Evolutionary conservation across 2,888 invertebrate genomes (phyloP), one percentile per base, ranked within the genome.

Genomic region (Synergus umbraculus): DNA sequence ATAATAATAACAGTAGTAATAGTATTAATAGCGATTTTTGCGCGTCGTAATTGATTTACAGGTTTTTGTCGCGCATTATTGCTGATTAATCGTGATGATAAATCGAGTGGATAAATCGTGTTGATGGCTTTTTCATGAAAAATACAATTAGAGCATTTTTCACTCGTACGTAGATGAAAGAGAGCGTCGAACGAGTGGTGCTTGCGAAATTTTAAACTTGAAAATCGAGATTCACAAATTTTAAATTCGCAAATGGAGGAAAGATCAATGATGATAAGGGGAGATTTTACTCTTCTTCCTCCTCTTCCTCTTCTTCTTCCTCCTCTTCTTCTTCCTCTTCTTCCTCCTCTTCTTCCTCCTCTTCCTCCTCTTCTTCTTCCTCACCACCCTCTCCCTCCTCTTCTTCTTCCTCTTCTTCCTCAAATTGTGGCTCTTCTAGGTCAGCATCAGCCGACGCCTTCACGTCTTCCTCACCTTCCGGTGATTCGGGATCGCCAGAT

Each of bases 381-480:
- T 95, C 96, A 85, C 94, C 96, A 49, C 94, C 96, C 73, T 94
- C 95, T 79, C 94, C 95, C 80, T 94, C 95, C 85, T 95, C 97
- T 86, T 95, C 97, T 83, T 95, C 96, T 85, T 95, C 96, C 86
- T 96, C 96, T 83, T 95, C 95, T 86, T 96, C 96, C 76, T 95
- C 95, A 86, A 95, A 95, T 89, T 93, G 94, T 76, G 93, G 91
- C 83, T 94, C 95, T 88, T 95, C 95, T 67, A 96, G 95, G 86
- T 96, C 95, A 84, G 95, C 95, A 84, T 96, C 96, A 82, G 94
- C 95, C 85, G 94, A 95, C 85, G 94, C 95, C 94, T 96, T 96
- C 91, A 96, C 95, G 92, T 96, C 96, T 91, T 97, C 97, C 93
- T 97, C 97, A 88, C 97, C 98, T 90, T 97, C 98, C 84, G 98